phyloP scores from a whole-genome alignment of 1,140 invertebrate species.

The Lucilia cuprina region DNA sequence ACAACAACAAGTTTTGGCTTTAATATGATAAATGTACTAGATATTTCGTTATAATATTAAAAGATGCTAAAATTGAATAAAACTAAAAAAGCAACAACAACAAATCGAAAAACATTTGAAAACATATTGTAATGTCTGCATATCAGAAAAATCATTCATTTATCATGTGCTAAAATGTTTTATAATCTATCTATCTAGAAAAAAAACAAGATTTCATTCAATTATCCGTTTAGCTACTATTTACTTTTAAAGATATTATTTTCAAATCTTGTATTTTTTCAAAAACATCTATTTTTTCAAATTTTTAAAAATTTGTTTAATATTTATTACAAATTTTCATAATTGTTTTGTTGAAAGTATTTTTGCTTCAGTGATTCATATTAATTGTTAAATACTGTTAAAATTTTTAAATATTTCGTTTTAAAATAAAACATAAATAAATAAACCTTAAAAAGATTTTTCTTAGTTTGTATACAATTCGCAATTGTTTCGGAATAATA shows the following conservation, averaged over 20 bases:
- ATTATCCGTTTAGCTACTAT: background rate
- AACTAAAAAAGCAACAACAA: background rate
- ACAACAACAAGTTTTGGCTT: constrained; percentile 8
- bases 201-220: background rate
- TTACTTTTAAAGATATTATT: constrained; percentile 8
- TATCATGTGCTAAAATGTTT: constrained; percentile 27
- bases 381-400: background rate
- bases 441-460: background rate
- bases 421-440: background rate
- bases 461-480: background rate
- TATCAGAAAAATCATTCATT: constrained; percentile 26
- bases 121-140: constrained; percentile 14
- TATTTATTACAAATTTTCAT: constrained; percentile 13
- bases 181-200: background rate
- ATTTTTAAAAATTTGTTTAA: background rate
- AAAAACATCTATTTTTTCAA: background rate
- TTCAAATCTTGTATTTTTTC: background rate
- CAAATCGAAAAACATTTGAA: background rate
- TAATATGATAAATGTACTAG: background rate
- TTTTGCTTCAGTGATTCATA: constrained; percentile 22
- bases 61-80: background rate
- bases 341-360: constrained; percentile 29
- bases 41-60: background rate
- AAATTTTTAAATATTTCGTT: background rate
- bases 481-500: too few relatives aligned